Base-by-base conservation (phyloP, 2,888 invertebrate species). In the Stratiomys singularior region DNA sequence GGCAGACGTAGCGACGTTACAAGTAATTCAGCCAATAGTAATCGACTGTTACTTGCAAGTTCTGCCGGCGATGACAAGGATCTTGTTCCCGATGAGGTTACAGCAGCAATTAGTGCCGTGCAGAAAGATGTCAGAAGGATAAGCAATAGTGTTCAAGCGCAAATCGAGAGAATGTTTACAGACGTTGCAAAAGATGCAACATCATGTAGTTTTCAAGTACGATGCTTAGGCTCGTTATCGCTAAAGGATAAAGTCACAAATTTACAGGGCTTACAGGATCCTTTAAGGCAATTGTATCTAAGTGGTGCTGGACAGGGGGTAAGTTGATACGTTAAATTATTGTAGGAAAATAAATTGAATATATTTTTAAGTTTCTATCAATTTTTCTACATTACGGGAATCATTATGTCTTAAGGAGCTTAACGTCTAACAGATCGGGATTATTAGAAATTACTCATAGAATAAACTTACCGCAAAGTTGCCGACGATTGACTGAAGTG, bases 101-200 rank as follows among this genome's bases (percentile, higher is more conserved):
- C 71, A 15, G 71, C 71, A 52, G 60, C 30, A 1, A 44, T 74
- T 9, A 74, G 60, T 74, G 74, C 83, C 81, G 83, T 85, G 77
- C 84, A 86, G 77, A 85, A 85, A 78, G 85, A 86, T 81, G 85
- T 85, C 18, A 83, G 85, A 37, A 83, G 85, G 76, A 89, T 90
- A 46, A 91, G 90, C 82, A 94, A 94, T 83, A 92, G 92, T 76
- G 94, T 96, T 1, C 96, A 96, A 86, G 95, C 94, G 18, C 91
- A 93, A 82, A 96, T 96, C 86, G 95, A 96, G 85, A 92, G 93
- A 82, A 93, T 96, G 92, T 96, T 96, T 84, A 91, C 91, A 27
- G 93, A 93, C 79, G 91, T 93, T 83, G 91, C 93, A 1, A 90
- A 90, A 77, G 89, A 91, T 79, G 90, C 91, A 0, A 89, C 90